Base-by-base conservation (phyloP, 2,113 vertebrate species). In the Sula dactylatra region DNA sequence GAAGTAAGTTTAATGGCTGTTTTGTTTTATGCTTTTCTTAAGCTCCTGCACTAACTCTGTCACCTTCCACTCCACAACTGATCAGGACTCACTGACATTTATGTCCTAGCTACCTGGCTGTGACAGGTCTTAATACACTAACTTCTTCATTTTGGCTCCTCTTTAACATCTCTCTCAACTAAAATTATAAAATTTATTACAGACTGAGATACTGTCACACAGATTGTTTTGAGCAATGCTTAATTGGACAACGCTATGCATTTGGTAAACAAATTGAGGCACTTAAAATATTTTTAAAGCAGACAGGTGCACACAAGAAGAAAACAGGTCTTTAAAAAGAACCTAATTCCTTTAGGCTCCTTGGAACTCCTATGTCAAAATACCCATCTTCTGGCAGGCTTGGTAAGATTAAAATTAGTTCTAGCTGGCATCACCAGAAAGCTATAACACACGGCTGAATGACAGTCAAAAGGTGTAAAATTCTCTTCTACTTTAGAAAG, bases 1-100 rank as follows among this genome's bases (percentile, higher is more conserved):
- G 69, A 95, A 96, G 74, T 77, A 88, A 97, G 95, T 97, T 98
- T 90, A 97, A 96, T 86, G 79, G 56, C 95, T 86, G 56, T 74
- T 96, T 89, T 93, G 94, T 88, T 96, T 96, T 85, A 95, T 44
- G 76, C 55, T 91, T 80, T 90, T 95, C 74, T 73, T 50, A 45
- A 92, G 67, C 66, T 92, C 66, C 69, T 86, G 88, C 82, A 91
- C 76, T 74, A 90, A 32, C 54, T 67, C 71, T 70, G 77, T 72
- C 73, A 84, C 73, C 45, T 20, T 92, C 36, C 52, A 20, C 38
- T 31, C 11, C 42, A 32, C 24, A 18, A 78, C 42, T 29, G 86
- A 86, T 61, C 54, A 38, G 72, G 71, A 78, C 34, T 65, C 3
- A 2, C 34, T 80, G 59, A 50, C 62, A 58, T 62, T 87, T 40